Base-by-base conservation (phyloP, 2,797 vertebrate species). In the Centroberyx gerrardi region DNA sequence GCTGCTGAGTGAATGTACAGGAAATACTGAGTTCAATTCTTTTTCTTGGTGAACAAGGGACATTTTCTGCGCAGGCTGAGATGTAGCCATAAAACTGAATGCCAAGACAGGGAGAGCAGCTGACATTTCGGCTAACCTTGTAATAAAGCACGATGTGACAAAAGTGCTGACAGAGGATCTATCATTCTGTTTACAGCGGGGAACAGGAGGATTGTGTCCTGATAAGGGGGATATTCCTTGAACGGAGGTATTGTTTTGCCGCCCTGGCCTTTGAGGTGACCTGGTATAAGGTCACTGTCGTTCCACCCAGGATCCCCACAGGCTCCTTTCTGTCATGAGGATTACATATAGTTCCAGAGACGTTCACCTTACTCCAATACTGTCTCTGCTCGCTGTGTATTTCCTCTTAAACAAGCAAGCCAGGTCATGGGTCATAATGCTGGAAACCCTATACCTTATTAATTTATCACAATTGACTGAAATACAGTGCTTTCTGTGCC, bases 41-140 rank as follows among this genome's bases (percentile, higher is more conserved):
- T 42, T 71, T 82, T 73, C 54, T 63, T 36, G 48, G 29, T 61
- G 17, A n/a, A 18, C 48, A 55, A 58, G 49, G 69, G 68, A 72
- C 48, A 42, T 75, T 77, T 66, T 62, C 65, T 54, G 62, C 48
- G 38, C 56, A 49, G 61, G 62, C 49, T 75, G 42, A 72, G 65
- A 68, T 55, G 52, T 36, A 67, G 68, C 67, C 22, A 68, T 84
- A 76, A 91, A 86, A 62, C 67, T 64, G 68, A 87, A 88, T 74
- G 81, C 70, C 75, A 77, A 4, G 5, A 46, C 49, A 82, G 81
- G 18, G 53, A 71, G 72, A 78, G 78, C 72, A 48, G 60, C 76
- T 91, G 89, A 93, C 90, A 91, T 92, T 91, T 91, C 53, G 5
- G 72, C 79, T 88, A 76, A 91, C 90, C 90, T 90, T 91, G 89